Base-by-base conservation (phyloP, 2,113 vertebrate genomes). In the Trochalopteron elliotii region DNA sequence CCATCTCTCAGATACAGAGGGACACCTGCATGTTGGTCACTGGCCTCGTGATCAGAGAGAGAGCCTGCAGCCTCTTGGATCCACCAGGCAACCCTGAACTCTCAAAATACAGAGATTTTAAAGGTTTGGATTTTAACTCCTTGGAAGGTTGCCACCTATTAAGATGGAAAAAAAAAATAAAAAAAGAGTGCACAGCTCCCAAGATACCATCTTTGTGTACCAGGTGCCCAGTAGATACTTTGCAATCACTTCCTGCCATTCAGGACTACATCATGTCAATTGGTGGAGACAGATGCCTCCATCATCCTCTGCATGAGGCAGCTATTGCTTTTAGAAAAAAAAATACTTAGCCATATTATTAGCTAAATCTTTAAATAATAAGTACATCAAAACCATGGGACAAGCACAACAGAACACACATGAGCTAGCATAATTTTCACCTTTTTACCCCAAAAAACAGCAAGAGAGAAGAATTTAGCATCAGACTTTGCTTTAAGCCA, bases 41-140 rank as follows among this genome's bases (percentile, higher is more conserved):
- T 2, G 42, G 31, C 28, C 15, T 1, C 0, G 0, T 8, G 16
- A 39, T 5, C 7, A 79, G 2, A 63, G 12, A 10, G 8, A 22
- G 6, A 68, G 19, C 27, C 47, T 72, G 45, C 5, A 16, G 40
- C 57, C 31, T 59, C 52, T 33, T 3, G 1, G n/a, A 63, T 64
- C 31, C 45, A 72, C 15, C 0, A 1, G 33, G 24, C 19, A 88
- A 47, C 19, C 10, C n/a, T 28, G 23, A 65, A 64, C n/a, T 22
- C 55, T 24, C 20, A 64, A 53, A 80, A 69, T 9, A 63, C 13
- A 49, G 31, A 67, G 35, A 35, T 44, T 80, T 50, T 50, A 71
- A 88, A 87, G 15, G 44, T 12, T 80, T 53, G 45, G 9, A 60
- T 68, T 75, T 45, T 45, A 35, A 40, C 71, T 35, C 35, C 40